Conservation (phyloP, 1,140 invertebrate species). For the Drosophila bipectinata region DNA sequence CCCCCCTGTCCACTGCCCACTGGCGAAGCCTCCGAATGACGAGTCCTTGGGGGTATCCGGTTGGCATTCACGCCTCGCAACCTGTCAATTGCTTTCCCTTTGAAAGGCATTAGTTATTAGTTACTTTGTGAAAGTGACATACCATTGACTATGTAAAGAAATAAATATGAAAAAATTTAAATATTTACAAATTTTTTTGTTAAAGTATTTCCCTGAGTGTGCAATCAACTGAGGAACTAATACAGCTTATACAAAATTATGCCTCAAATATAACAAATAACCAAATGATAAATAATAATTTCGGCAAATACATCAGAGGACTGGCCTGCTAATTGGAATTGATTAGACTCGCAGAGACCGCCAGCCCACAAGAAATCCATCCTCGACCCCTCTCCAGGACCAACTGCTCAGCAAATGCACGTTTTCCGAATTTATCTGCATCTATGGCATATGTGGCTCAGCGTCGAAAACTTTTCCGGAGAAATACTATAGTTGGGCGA, state of each 20-base stretch:
- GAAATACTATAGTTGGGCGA: conserved; percentile 27
- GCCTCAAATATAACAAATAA: conserved; percentile 64
- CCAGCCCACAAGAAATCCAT: conserved; percentile 12
- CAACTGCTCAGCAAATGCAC: conserved; percentile 52
- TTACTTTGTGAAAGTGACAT: not conserved
- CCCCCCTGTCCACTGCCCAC: not conserved
- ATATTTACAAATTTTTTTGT: not conserved
- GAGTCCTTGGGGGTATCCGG: conserved; percentile 56
- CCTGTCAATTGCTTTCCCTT: conserved; percentile 61
- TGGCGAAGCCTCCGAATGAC: conserved; percentile 42
- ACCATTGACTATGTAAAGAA: not conserved
- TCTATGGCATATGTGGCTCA: conserved; percentile 73
- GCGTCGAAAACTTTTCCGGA: conserved; percentile 43
- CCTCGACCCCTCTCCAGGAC: not conserved
- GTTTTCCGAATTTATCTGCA: conserved; percentile 80
- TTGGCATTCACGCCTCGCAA: conserved; percentile 56
- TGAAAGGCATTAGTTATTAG: conserved; percentile 5
- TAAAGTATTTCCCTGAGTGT: not conserved
- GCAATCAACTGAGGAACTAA: not conserved
- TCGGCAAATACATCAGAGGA: conserved; percentile 80
- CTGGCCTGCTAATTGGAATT: conserved; percentile 81
- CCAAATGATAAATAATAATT: conserved; percentile 83
- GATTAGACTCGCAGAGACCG: conserved; percentile 70
- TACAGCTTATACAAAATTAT: conserved; percentile 20
- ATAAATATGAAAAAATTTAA: not conserved